Evolutionary conservation across 2,797 vertebrate genomes (phyloP), one percentile per base, ranked within the genome.

Genomic region (Clarias pachynema): DNA sequence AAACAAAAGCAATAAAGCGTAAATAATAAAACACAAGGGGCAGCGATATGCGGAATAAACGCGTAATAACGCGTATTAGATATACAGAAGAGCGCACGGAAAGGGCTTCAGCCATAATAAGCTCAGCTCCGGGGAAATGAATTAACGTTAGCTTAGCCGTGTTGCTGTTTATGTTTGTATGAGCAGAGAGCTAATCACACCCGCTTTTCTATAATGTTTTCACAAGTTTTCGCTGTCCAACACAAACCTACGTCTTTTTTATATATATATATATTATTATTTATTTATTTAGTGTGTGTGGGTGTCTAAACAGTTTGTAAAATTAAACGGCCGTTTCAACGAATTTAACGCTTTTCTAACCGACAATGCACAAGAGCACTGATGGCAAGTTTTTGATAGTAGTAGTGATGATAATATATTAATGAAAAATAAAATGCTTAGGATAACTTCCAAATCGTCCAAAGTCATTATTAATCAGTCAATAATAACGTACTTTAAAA

Each of bases 1-100:
- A 81, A 68, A 68, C 40, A 81, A 66, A 81, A 66, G 79, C 62
- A 56, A 49, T 29, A 81, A 29, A 20, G 4, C 37, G 49, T 29
- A 6, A 53, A 26, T 40, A 62, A 62, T 26, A 62, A n/a, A 63
- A 29, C 37, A 10, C 4, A 66, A 29, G 49, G 3, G 14, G 2
- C 16, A 29, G n/a, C 16, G 8, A 14, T 53, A n/a, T 12, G 37
- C 8, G 5, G 40, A 15, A 34, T 66, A 14, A 53, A 68, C 56
- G 8, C 31, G 14, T 6, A 66, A 53, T 31, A 29, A 65, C 3
- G 12, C 4, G 44, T 26, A 24, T 59, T 40, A 79, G 44, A 79
- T 24, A 16, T 4, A 4, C 12, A 66, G 0, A 44, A 49, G 0
- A 68, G 4, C 16, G 1, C 6, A 37, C 22, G 80, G 22, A 16